phyloP scores from a whole-genome alignment of 2,888 invertebrate genomes.

The Anthoptus insignis region DNA sequence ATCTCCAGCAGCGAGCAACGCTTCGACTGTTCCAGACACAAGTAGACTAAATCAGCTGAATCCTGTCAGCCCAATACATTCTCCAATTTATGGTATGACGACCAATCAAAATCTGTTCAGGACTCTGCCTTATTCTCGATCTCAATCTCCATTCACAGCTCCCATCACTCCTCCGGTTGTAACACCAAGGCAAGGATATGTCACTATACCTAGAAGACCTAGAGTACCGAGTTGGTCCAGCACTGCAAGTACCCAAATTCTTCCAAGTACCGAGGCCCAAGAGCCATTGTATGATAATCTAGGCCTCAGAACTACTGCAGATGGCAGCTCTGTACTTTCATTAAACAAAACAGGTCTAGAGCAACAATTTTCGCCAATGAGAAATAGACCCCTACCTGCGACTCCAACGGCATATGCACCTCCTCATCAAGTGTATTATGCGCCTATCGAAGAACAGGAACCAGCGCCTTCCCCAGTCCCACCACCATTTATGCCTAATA shows the following conservation, averaged over 20 bases:
- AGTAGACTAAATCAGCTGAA: conserved; percentile 88
- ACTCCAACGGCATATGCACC: conserved; percentile 83
- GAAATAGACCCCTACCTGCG: conserved; percentile 89
- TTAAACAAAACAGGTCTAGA: conserved; percentile 90
- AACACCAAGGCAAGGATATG: conserved; percentile 93
- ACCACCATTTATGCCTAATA: conserved; percentile 67
- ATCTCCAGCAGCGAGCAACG: conserved; percentile 93
- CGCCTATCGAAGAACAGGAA: conserved; percentile 85
- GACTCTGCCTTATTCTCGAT: conserved; percentile 93
- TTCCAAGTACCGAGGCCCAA: conserved; percentile 83
- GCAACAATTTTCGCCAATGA: conserved; percentile 86
- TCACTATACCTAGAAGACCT: conserved; percentile 95
- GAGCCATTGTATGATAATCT: conserved; percentile 96
- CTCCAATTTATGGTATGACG: conserved; percentile 88
- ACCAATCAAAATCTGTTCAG: conserved; percentile 90
- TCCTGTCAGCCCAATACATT: conserved; percentile 89
- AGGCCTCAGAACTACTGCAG: conserved; percentile 94
- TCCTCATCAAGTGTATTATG: conserved; percentile 78
- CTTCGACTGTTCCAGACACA: conserved; percentile 93
- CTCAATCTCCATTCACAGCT: conserved; percentile 92
- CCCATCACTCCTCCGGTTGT: conserved; percentile 88
- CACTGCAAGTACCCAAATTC: conserved; percentile 86
- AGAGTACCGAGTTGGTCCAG: conserved; percentile 94
- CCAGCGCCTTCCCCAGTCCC: conserved; percentile 83
- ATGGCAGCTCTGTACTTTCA: conserved; percentile 94